phyloP scores from a whole-genome alignment of 2,113 vertebrate genomes.

The Paraplagusia blochii region DNA sequence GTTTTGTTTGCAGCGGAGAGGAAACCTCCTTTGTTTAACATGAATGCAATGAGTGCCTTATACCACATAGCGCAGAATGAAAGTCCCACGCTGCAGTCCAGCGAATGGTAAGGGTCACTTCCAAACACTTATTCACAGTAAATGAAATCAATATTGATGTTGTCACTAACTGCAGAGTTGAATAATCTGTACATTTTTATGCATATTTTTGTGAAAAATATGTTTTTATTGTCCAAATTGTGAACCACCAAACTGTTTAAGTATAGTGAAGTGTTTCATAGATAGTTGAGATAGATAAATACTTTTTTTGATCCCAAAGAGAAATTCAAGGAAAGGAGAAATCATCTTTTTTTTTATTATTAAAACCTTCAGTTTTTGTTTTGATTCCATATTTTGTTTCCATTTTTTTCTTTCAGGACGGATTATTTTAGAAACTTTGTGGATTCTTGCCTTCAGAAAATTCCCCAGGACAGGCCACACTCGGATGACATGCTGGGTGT shows the following conservation, averaged over 20 bases:
- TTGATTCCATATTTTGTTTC: slow-evolving; percentile 3
- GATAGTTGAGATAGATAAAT: too few relatives aligned
- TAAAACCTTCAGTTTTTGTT: neutral
- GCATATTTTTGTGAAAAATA: too few relatives aligned
- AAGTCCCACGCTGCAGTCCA: slow-evolving; percentile 86
- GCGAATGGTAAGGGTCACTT: slow-evolving; percentile 81
- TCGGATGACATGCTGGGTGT: slow-evolving; percentile 89
- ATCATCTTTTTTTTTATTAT: too few relatives aligned
- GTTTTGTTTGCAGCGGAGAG: slow-evolving; percentile 80
- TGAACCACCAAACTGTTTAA: too few relatives aligned
- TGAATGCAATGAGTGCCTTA: slow-evolving; percentile 97
- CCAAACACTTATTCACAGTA: neutral
- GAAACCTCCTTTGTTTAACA: slow-evolving; percentile 91
- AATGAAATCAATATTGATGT: too few relatives aligned
- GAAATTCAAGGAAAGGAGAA: too few relatives aligned
- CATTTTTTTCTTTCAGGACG: slow-evolving; percentile 71
- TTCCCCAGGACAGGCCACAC: slow-evolving; percentile 87
- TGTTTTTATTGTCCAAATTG: too few relatives aligned
- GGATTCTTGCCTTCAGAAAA: slow-evolving; percentile 92
- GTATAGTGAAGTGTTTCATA: too few relatives aligned
- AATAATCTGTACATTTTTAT: too few relatives aligned
- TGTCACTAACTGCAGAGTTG: too few relatives aligned
- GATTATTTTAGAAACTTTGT: slow-evolving; percentile 92
- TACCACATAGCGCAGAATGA: slow-evolving; percentile 96
- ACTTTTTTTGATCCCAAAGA: too few relatives aligned